Conservation (phyloP, 2,888 invertebrate genomes). For the Hipparchia semele region DNA sequence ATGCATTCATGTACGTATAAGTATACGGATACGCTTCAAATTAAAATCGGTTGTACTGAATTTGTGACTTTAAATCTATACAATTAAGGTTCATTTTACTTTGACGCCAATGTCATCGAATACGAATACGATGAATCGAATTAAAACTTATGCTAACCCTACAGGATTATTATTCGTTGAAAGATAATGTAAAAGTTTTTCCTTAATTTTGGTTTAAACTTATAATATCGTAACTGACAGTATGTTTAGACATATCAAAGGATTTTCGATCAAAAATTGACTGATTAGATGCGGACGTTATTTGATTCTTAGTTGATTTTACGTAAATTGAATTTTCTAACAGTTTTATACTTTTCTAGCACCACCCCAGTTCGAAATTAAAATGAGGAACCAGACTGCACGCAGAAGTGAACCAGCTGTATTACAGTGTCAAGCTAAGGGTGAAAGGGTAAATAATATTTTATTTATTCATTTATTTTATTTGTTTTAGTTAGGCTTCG, state of each 20-base stretch:
- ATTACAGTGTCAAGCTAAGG: constrained; percentile 95
- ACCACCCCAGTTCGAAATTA: constrained; percentile 89
- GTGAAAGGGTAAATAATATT: constrained; percentile 86
- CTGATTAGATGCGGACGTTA: neutral
- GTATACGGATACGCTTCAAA: no score
- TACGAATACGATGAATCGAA: no score
- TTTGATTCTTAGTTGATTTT: neutral
- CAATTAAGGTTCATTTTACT: no score
- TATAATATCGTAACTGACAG: no score
- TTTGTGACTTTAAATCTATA: no score
- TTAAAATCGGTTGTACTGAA: no score
- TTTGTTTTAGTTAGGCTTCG: neutral
- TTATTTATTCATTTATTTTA: neutral
- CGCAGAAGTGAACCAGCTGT: constrained; percentile 95
- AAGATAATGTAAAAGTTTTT: neutral
- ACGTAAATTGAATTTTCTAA: neutral
- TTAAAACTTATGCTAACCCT: no score
- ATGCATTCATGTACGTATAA: no score
- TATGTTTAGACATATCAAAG: neutral
- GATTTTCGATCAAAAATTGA: neutral
- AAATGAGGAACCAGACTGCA: constrained; percentile 95
- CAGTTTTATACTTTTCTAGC: constrained; percentile 20
- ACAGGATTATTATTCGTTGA: no score
- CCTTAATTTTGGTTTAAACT: neutral
- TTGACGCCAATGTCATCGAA: no score